Evolutionary conservation across 1,140 invertebrate species (phyloP).

Genomic region (Holcopasites calliopsidis): DNA sequence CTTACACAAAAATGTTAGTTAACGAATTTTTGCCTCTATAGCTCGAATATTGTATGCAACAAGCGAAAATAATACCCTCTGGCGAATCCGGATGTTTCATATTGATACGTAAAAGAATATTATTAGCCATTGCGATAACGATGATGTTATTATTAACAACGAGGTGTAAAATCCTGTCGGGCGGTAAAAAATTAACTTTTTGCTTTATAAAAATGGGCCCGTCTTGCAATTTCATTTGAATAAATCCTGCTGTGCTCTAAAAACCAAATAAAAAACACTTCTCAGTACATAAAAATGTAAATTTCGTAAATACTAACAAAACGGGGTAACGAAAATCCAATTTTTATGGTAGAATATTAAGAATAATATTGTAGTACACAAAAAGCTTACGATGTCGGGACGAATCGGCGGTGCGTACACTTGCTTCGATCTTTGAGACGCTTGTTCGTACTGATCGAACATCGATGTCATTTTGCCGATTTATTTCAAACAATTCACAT

Average conservation of each 20-base stretch:
- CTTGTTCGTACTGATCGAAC: constrained; percentile 89
- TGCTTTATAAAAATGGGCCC: constrained; percentile 89
- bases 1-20: no score
- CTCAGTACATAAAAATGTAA: constrained; percentile 6
- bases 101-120: constrained; percentile 90
- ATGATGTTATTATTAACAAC: constrained; percentile 90
- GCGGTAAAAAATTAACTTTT: constrained; percentile 89
- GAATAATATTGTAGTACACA: constrained; percentile 21
- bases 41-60: no score
- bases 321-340: background rate
- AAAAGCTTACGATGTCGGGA: constrained; percentile 76
- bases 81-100: constrained; percentile 88
- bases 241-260: constrained; percentile 83
- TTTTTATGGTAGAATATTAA: background rate
- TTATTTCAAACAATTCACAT: background rate
- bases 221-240: constrained; percentile 85
- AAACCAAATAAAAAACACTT: constrained; percentile 39
- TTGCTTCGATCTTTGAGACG: constrained; percentile 81
- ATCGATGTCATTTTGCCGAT: constrained; percentile 84
- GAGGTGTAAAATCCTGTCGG: constrained; percentile 88
- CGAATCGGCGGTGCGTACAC: constrained; percentile 71
- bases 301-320: constrained; percentile 2
- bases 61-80: constrained; percentile 83
- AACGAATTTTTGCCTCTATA: no score
- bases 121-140: constrained; percentile 91